A percentile compares a stretch with the other conserved stretches of the same genome.
Evolutionary conservation across 2,888 invertebrate species (phyloP).

Genomic region (Erynnis tages): DNA sequence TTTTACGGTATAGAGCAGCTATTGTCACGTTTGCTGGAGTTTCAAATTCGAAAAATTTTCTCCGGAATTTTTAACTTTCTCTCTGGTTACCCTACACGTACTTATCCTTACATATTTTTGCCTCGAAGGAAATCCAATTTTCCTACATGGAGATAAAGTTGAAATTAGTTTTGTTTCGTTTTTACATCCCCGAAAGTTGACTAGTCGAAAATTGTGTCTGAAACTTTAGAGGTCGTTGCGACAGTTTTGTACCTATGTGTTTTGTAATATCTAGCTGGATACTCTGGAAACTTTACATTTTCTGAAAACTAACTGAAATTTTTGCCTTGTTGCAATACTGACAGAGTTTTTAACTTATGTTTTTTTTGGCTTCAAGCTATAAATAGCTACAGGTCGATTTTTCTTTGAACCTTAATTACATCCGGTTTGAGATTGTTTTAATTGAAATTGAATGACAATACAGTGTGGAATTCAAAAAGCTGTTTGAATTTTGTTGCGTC

Average conservation of each 20-base stretch:
- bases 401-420: too few relatives aligned
- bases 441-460: too few relatives aligned
- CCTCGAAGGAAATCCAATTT: constrained; percentile 11
- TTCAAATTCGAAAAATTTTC: too few relatives aligned
- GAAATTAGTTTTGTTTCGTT: constrained; percentile 13
- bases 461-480: too few relatives aligned
- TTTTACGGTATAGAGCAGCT: too few relatives aligned
- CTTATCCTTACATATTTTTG: constrained; percentile 11
- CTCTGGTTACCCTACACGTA: too few relatives aligned
- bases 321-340: background rate
- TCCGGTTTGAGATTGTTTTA: too few relatives aligned
- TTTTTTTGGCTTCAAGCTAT: too few relatives aligned
- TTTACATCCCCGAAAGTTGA: constrained; percentile 3
- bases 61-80: too few relatives aligned
- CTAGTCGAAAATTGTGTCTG: constrained; percentile 19
- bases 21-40: too few relatives aligned
- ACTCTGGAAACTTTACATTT: background rate
- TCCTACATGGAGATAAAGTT: constrained; percentile 12
- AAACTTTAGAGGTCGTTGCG: background rate
- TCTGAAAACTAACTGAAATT: background rate
- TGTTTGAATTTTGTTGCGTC: too few relatives aligned
- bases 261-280: constrained; percentile 2
- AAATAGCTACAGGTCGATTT: too few relatives aligned
- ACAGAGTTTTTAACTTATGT: background rate
- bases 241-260: constrained; percentile 7